Evolutionary conservation across 2,113 vertebrate species (phyloP).

Genomic region (Tachysurus fulvidraco): DNA sequence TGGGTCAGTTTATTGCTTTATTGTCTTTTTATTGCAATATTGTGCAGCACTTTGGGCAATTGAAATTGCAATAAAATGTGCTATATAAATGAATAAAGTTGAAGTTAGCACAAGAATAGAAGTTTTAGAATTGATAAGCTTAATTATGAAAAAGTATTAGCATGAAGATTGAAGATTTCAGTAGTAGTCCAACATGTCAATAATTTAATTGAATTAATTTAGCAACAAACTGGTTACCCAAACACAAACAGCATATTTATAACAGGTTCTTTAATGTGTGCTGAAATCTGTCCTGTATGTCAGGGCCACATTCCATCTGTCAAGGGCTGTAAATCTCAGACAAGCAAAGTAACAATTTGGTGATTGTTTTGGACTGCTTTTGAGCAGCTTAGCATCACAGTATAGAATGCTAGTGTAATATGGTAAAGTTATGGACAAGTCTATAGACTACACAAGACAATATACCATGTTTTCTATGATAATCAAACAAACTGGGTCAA

Average conservation of each 20-base stretch:
- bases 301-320: conserved; percentile 23
- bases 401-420: background rate
- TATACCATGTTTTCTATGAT: background rate
- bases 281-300: background rate
- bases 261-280: background rate
- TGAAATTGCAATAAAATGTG: too few species aligned
- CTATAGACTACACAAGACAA: background rate
- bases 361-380: background rate
- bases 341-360: background rate
- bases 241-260: background rate
- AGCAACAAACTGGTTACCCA: background rate
- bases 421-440: background rate
- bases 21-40: too few species aligned
- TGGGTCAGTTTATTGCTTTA: too few species aligned
- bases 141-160: background rate
- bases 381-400: background rate
- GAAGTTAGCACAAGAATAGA: background rate
- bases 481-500: background rate
- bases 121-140: background rate
- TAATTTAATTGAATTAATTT: background rate
- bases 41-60: too few species aligned
- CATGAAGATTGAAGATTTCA: background rate
- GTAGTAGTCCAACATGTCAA: background rate
- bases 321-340: background rate
- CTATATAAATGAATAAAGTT: too few species aligned